phyloP scores from a whole-genome alignment of 2,113 vertebrate genomes.

The Perccottus glenii region DNA sequence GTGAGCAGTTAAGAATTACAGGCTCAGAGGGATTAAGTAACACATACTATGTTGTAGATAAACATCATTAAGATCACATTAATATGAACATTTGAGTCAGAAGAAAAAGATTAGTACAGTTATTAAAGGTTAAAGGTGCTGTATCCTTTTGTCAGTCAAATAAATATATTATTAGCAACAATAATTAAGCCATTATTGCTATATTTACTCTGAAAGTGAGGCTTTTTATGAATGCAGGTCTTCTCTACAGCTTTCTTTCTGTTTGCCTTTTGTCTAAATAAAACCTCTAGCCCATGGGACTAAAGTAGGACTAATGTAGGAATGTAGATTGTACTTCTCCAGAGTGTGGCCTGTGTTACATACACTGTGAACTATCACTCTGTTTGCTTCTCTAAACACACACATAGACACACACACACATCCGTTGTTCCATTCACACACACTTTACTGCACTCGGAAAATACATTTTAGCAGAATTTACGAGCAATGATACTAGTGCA shows the following conservation, averaged over 20 bases:
- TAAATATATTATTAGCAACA: too few species aligned
- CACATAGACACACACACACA: conserved; percentile 31
- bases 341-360: not conserved
- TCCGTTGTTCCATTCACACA: conserved; percentile 21
- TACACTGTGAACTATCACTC: not conserved
- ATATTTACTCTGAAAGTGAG: not conserved
- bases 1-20: too few species aligned
- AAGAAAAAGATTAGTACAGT: too few species aligned
- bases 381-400: conserved; percentile 7
- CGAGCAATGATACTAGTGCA: conserved; percentile 16
- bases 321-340: conserved; percentile 9
- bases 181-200: too few species aligned
- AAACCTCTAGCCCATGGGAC: conserved; percentile 4
- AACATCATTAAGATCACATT: too few species aligned
- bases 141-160: too few species aligned
- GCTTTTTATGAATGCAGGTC: conserved; percentile 1
- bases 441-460: conserved; percentile 23
- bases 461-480: conserved; percentile 24
- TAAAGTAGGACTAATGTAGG: not conserved
- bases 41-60: too few species aligned
- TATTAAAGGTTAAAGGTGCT: too few species aligned
- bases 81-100: too few species aligned
- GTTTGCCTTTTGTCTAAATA: not conserved
- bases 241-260: not conserved
- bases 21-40: too few species aligned